These are phyloP conservation scores for Sarcophaga variegata DNA, from an alignment of 2,888 invertebrate species.

Conservation along the genomic window DNA sequence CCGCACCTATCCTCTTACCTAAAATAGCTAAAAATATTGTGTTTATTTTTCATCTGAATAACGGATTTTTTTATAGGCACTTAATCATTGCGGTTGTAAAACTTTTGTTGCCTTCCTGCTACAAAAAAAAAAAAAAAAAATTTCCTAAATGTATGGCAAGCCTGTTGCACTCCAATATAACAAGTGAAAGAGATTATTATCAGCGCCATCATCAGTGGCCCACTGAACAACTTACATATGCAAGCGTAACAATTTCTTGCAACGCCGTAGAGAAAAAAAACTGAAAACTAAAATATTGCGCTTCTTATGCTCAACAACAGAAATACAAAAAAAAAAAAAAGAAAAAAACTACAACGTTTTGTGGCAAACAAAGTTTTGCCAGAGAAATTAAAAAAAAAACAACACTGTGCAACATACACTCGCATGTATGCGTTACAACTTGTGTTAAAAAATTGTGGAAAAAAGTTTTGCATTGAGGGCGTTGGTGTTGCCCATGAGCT, in stretches of 20 bases:
- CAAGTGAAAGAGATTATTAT: constrained; percentile 30
- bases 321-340: background rate
- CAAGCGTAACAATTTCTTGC: constrained; percentile 10
- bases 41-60: too few species aligned
- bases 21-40: too few species aligned
- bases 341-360: background rate
- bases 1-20: too few species aligned
- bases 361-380: background rate
- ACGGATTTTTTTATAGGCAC: too few species aligned
- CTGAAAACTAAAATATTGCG: background rate
- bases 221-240: constrained; percentile 11
- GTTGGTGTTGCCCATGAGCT: constrained; percentile 52
- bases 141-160: constrained; percentile 14
- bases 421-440: background rate
- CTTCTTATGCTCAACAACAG: too few species aligned
- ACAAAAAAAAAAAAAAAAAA: too few species aligned
- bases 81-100: background rate
- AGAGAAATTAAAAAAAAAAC: constrained; percentile 13
- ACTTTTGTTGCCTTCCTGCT: too few species aligned
- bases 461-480: constrained; percentile 33
- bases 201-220: constrained; percentile 9
- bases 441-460: constrained; percentile 16
- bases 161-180: background rate
- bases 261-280: background rate
- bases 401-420: background rate